Conservation (phyloP, 2,797 vertebrate genomes). For the Anniella stebbinsi region DNA sequence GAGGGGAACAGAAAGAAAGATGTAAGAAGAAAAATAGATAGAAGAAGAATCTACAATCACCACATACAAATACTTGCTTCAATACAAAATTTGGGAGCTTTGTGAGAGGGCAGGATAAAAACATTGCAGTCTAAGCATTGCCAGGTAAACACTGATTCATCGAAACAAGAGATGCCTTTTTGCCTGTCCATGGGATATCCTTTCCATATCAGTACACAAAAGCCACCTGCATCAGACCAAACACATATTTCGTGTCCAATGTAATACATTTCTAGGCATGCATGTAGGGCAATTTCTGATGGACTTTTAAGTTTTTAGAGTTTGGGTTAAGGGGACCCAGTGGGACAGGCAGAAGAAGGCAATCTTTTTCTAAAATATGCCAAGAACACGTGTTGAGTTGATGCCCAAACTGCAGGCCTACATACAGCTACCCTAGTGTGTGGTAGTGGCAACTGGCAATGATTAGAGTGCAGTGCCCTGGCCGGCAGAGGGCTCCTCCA, state of each 20-base stretch:
- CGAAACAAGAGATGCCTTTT: neutral
- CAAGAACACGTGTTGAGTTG: neutral
- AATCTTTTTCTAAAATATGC: neutral
- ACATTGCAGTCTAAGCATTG: conserved; percentile 49
- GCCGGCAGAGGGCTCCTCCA: too few relatives aligned
- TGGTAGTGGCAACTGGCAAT: too few relatives aligned
- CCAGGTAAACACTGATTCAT: conserved; percentile 53
- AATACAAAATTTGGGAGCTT: conserved; percentile 41
- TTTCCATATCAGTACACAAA: neutral
- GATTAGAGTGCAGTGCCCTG: too few relatives aligned
- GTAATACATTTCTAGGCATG: neutral
- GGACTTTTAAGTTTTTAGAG: neutral
- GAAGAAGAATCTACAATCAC: too few relatives aligned
- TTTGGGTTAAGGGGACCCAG: neutral
- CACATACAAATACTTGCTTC: conserved; percentile 40
- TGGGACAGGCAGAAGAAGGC: neutral
- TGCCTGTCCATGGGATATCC: conserved; percentile 8
- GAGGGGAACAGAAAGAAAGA: too few relatives aligned
- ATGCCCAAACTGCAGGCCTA: neutral
- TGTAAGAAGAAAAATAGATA: too few relatives aligned
- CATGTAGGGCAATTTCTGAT: neutral
- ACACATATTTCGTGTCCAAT: neutral
- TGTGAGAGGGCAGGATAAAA: conserved; percentile 58
- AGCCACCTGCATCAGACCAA: neutral
- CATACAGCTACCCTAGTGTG: neutral